A percentile compares a stretch with the other conserved stretches of the same genome.
phyloP scores from a whole-genome alignment of 2,888 invertebrate genomes.

The Cephus nigrinus region DNA sequence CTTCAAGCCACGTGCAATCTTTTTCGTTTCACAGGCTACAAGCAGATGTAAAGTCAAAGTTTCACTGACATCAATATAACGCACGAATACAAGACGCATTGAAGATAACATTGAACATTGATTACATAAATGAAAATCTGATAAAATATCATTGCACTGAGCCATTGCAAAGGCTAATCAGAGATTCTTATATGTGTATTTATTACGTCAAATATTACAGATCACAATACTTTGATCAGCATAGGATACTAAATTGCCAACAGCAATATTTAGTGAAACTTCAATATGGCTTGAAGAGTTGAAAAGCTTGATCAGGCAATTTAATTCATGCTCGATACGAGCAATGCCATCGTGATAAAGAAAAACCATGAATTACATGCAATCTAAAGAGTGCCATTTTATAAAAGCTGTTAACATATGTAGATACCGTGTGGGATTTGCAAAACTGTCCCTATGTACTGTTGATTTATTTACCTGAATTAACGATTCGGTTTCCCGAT shows the following conservation, averaged over 20 bases:
- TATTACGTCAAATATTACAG: neutral
- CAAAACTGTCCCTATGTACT: neutral
- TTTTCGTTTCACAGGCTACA: neutral
- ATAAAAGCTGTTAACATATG: neutral
- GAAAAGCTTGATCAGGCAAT: neutral
- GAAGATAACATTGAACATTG: neutral
- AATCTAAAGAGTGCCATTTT: neutral
- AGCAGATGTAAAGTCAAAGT: neutral
- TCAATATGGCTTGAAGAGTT: neutral
- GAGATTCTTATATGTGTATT: neutral
- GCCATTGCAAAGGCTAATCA: neutral
- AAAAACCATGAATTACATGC: neutral
- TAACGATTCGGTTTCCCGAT: slow-evolving; percentile 43
- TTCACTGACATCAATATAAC: neutral
- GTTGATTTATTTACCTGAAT: slow-evolving; percentile 48
- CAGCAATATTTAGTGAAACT: neutral
- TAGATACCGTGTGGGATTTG: neutral
- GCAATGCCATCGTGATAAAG: neutral
- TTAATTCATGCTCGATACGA: neutral
- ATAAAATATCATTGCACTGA: neutral
- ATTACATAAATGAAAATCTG: neutral
- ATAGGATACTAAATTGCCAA: neutral
- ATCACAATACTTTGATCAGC: neutral
- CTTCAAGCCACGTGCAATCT: slow-evolving; percentile 1
- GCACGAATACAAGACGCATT: neutral